Evolutionary conservation across 2,888 invertebrate genomes (phyloP), one percentile per base, ranked within the genome.

Genomic region (Embidobia sp.): DNA sequence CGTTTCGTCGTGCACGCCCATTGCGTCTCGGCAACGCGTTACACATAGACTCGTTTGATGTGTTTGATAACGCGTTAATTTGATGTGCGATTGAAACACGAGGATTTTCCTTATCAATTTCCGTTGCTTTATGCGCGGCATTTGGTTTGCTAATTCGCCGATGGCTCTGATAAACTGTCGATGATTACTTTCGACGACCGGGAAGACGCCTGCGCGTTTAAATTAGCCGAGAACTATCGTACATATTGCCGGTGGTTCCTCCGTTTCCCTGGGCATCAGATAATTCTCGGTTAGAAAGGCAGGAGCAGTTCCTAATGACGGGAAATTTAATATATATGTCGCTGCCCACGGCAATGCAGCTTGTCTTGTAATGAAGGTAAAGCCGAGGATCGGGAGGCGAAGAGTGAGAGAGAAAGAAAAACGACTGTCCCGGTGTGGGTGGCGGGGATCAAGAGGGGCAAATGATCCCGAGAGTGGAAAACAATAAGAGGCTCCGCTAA

Each of bases 321-420:
- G 86, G 83, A 87, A 87, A 88, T 88, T 85, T 86, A 88, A 87
- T 87, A 87, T 86, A 86, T 84, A 83, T 85, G 35, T 69, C 29
- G 57, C 59, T 70, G 76, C 73, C 76, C 70, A 16, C 40, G 69
- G 63, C 73, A 69, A 74, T 66, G 69, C 83, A 85, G 86, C 86
- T 87, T 87, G 87, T 87, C 85, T 85, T 85, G 87, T 88, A 89
- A 89, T 89, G 89, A 88, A 89, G 88, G 89, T 89, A 88, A 87
- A 88, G 86, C 83, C 82, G 82, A 84, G 85, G 83, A 70, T 76
- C 10, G 61, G 78, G 78, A 72, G 69, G 55, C 59, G 31, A 44
- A 51, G 69, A 48, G 55, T 77, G 40, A 27, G 15, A 22, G 10
- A 5, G 26, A 29, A 42, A 46, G 37, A 63, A 40, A 57, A 63